Base-by-base conservation (phyloP, 2,113 vertebrate species). In the Paraplagusia blochii region DNA sequence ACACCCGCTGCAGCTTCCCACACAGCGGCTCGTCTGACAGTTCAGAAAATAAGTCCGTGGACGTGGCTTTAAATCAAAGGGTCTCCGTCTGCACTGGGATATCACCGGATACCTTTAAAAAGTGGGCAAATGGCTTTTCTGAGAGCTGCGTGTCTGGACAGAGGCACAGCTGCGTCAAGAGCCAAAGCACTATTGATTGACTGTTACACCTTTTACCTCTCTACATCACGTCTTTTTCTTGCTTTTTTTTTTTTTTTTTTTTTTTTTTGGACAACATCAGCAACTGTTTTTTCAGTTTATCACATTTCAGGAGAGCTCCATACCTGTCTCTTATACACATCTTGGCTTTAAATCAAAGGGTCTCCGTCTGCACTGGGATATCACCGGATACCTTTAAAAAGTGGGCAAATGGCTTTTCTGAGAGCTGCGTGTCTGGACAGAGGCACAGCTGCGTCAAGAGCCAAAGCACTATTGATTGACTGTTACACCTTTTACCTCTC, bases 41-140 rank as follows among this genome's bases (percentile, higher is more conserved):
- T 84, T 87, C 70, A 63, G 85, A 77, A 87, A 85, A 87, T 88
- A 88, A 80, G 72, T 81, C 85, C 76, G 72, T 64, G 62, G 80
- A 80, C 65, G 68, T 72, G 76, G 68, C 71, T 81, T 82, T 86
- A 87, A 85, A 88, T 87, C 81, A 84, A 85, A 84, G 54, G 72
- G 81, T 79, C 75, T 49, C 71, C 46, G 76, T 57, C 71, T 70
- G 69, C 54, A 61, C 65, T 62, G 59, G 74, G 62, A 68, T 74
- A 72, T 63, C 73, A 64, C 58, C 51, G 9, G 69, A 65, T 83
- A 63, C 74, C 66, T 83, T 75, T 65, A 69, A 79, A 83, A 77
- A 65, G 71, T 66, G 53, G 68, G 66, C 33, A 81, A 79, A 79
- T 85, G 71, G 79, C 71, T 83, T 85, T 72, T 69, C 44, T 66